Base-by-base conservation (phyloP, 2,113 vertebrate species). In the Mastomys coucha region DNA sequence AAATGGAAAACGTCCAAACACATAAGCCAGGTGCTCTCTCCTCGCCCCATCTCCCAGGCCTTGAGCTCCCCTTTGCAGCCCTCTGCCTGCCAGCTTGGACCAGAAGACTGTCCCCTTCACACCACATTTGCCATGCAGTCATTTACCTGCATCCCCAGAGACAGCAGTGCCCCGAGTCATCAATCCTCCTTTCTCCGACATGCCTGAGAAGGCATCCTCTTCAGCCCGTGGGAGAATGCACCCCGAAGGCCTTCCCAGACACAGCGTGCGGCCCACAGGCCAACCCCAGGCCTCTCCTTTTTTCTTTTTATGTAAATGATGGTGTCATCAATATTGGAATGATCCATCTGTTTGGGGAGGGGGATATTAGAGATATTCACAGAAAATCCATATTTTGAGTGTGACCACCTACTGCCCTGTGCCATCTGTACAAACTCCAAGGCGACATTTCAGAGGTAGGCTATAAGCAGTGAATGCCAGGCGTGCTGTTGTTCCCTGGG, bases 161-260 rank as follows among this genome's bases (percentile, higher is more conserved):
- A 94, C 96, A 92, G 58, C 49, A 63, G 78, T 28, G 70, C 93
- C 88, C 19, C 28, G 28, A n/a, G 33, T 84, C 72, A 96, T 90
- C 65, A 67, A 88, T 93, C 31, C 53, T 84, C 69, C 84, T 77
- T 72, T 36, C 92, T 73, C 94, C 1, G 11, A 86, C 88, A 84
- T 7, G 84, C 77, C 84, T 49, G 70, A 88, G 84, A 51, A 86
- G 95, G 63, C 88, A 51, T 91, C 67, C 75, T 81, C 75, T 90
- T 82, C 88, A 56, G 75, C 39, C 56, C 17, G 56, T 22, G 31
- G 84, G 65, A 91, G 80, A 94, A 96, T 82, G 91, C 92, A 96
- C 93, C 91, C 86, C 14, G 0, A 89, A 28, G 67, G 56, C 72
- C 67, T 93, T 78, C 39, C 16, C 0, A 0, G 75, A 60, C 70